A percentile compares a stretch with the other conserved stretches of the same genome.
Evolutionary conservation across 1,140 invertebrate genomes (phyloP).

Genomic region (Ctenoplectra terminalis): DNA sequence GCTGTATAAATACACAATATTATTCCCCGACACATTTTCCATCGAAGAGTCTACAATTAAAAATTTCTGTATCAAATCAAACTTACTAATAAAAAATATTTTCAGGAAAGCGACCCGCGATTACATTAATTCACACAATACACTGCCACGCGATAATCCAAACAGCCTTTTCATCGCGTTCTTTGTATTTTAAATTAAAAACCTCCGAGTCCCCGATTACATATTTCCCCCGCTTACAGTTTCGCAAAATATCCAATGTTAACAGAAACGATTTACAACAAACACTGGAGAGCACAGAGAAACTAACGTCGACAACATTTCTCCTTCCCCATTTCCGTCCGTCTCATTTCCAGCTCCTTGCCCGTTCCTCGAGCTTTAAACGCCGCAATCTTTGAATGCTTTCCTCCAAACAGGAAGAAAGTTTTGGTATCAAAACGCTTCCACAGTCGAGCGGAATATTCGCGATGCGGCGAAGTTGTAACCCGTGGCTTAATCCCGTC

Average conservation of each 20-base stretch:
- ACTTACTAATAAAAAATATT: no score
- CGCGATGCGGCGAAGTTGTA: conserved; percentile 30
- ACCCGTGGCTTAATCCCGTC: conserved; percentile 25
- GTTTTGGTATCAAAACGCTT: conserved; percentile 41
- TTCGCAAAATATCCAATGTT: neutral
- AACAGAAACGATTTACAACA: neutral
- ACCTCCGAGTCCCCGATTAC: neutral
- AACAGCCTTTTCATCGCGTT: neutral
- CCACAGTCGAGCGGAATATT: conserved; percentile 27
- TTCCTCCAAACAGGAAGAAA: conserved; percentile 20
- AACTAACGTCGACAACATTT: neutral
- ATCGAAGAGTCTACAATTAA: no score
- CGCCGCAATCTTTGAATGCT: conserved; percentile 34
- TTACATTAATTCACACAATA: no score
- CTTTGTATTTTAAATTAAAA: no score
- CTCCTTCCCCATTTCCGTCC: neutral
- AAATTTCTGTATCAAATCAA: no score
- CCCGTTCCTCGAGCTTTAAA: conserved; percentile 1
- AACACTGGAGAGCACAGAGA: no score
- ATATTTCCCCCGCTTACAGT: neutral
- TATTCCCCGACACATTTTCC: no score
- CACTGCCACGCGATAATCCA: no score
- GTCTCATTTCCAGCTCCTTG: neutral
- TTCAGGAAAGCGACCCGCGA: no score
- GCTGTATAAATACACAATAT: no score